A percentile compares a stretch with the other conserved stretches of the same genome.
Evolutionary conservation across 2,888 invertebrate species (phyloP).

Genomic region (Eilema caniola): DNA sequence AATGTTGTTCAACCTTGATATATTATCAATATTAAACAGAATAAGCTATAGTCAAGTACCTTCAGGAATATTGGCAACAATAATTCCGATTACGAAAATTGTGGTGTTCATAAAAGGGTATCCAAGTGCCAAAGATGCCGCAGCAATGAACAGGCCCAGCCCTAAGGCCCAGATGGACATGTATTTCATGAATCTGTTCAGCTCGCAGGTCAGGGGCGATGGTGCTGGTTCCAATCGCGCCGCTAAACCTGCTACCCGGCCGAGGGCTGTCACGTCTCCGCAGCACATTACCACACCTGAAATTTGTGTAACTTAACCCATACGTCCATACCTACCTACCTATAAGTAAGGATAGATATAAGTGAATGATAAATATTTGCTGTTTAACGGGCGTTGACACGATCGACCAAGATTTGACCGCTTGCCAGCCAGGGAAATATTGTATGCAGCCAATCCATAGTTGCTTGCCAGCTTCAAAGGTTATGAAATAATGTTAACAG

Average conservation of each 20-base stretch:
- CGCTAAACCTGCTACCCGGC: constrained; percentile 96
- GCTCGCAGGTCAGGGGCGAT: constrained; percentile 98
- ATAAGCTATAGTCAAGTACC: constrained; percentile 68
- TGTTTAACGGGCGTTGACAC: no score
- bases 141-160: constrained; percentile 97
- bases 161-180: constrained; percentile 97
- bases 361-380: no score
- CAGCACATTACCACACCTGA: constrained; percentile 93
- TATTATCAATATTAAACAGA: neutral
- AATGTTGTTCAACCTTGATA: neutral
- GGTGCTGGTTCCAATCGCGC: constrained; percentile 97
- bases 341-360: no score
- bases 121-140: constrained; percentile 96
- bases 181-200: constrained; percentile 98
- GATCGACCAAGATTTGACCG: no score
- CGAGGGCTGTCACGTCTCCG: constrained; percentile 94
- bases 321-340: neutral
- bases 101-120: constrained; percentile 99
- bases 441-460: no score
- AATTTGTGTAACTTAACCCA: constrained; percentile 16
- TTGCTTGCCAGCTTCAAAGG: no score
- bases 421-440: no score
- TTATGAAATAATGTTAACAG: no score
- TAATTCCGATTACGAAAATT: constrained; percentile 98
- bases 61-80: constrained; percentile 99